These are phyloP conservation scores for Vanessa cardui DNA, from an alignment of 2,888 invertebrate species.

Conservation along the genomic window DNA sequence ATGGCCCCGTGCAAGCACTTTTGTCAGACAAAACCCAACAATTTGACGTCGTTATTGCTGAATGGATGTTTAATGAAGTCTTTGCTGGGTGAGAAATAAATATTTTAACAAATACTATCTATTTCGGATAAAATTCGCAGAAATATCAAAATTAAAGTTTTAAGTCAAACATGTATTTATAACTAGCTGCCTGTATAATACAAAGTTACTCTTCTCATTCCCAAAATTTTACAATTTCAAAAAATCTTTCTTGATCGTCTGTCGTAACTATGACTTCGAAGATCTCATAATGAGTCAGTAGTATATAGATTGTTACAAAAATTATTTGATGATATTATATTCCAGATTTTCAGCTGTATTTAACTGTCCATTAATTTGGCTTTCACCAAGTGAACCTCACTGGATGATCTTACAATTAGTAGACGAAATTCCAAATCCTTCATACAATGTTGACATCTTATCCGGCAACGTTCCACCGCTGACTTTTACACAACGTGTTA, in stretches of 20 bases:
- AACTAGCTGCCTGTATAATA: background rate
- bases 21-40: slow-evolving; percentile 48
- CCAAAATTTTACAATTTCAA: no score
- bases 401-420: slow-evolving; percentile 53
- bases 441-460: slow-evolving; percentile 50
- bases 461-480: slow-evolving; percentile 51
- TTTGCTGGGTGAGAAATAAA: slow-evolving; percentile 50
- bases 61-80: slow-evolving; percentile 54
- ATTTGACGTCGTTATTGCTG: slow-evolving; percentile 54
- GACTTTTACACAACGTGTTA: slow-evolving; percentile 53
- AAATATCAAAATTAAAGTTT: no score
- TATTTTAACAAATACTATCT: background rate
- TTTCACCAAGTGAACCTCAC: slow-evolving; percentile 45
- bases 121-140: no score
- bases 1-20: slow-evolving; percentile 43
- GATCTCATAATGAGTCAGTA: no score
- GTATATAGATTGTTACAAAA: no score
- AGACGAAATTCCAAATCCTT: slow-evolving; percentile 57
- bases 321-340: background rate
- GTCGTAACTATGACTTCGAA: no score
- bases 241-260: background rate
- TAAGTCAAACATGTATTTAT: no score
- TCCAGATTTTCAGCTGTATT: slow-evolving; percentile 39
- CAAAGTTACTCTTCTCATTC: no score
- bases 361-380: slow-evolving; percentile 43